Conservation (phyloP, 2,888 invertebrate species). For the Hipparchia sbordonii region DNA sequence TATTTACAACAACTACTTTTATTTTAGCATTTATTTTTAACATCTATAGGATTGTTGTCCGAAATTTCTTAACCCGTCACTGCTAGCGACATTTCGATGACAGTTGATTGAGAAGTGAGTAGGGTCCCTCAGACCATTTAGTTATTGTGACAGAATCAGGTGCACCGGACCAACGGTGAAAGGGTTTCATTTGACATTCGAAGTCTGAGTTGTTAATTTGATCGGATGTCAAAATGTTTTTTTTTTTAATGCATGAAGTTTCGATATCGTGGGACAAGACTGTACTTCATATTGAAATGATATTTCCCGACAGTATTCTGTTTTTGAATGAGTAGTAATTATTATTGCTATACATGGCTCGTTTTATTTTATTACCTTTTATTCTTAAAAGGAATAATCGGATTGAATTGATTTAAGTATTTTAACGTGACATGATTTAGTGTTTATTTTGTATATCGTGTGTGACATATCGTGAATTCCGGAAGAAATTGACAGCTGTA, state of each 20-base stretch:
- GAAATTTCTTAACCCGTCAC: conserved; percentile 42
- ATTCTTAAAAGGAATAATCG: neutral
- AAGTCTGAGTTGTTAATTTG: conserved; percentile 44
- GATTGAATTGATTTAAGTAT: too few species aligned
- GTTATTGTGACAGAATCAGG: conserved; percentile 46
- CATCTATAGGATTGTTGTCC: conserved; percentile 28
- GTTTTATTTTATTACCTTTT: neutral
- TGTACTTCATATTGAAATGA: conserved; percentile 20
- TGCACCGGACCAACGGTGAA: conserved; percentile 41
- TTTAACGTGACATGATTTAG: neutral
- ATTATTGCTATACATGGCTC: neutral
- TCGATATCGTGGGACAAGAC: conserved; percentile 26
- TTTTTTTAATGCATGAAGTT: conserved; percentile 31
- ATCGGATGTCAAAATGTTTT: conserved; percentile 39
- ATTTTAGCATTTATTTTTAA: conserved; percentile 2
- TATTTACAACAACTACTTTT: too few species aligned
- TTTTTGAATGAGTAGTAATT: neutral
- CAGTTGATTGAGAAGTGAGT: conserved; percentile 46
- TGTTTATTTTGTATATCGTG: neutral
- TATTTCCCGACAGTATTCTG: conserved; percentile 2
- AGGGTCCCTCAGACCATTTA: conserved; percentile 44
- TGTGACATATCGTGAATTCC: too few species aligned
- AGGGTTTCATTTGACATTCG: conserved; percentile 43
- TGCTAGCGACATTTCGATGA: conserved; percentile 43
- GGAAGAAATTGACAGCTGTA: too few species aligned